Base-by-base conservation (phyloP, 1,140 invertebrate species). In the Hormaphis cornu region DNA sequence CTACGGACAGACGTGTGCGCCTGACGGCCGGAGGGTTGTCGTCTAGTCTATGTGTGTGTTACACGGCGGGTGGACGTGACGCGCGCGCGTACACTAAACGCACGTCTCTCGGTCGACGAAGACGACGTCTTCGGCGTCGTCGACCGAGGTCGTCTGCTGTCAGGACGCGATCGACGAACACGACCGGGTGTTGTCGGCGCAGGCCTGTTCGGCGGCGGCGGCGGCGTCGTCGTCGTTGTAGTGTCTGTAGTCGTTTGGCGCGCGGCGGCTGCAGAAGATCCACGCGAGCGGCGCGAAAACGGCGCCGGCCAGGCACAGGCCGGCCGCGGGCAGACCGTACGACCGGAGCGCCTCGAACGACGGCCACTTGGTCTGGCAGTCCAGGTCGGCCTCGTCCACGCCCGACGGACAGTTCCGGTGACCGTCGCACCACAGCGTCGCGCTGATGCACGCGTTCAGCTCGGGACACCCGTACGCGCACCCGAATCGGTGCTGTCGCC, bases 111-210 rank as follows among this genome's bases (percentile, higher is more conserved):
- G 86, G 81, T 92, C 89, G 78, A 91, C 18, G 0, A 66, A 88
- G 80, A 90, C 88, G 76, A 91, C 91, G 77, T 89, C 91, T 77
- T 92, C 89, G 82, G 91, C 91, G 77, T 89, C 91, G 77, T 92
- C 89, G 82, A 92, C 89, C 82, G 87, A 89, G 79, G 88, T 87
- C n/a, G n/a, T n/a, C 79, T 87, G 85, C 77, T 89, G 88, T 86
- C 89, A 90, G 85, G 89, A 91, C 76, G 80, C 79, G 14, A 78
- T 77, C 4, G 76, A 73, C 1, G 75, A 75, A 58, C 75, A 75
- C 44, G 76, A 75, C 1, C 82, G 81, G 74, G 84, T 78, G 56
- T 84, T 82, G 75, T 85, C 82, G 40, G 81, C 81, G 70, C 79
- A 77, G 56, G 80, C 76, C 40, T 73, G 63, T 74, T 80, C 69